These are phyloP conservation scores for Mongoloraphidia duomilia DNA, from an alignment of 2,888 invertebrate species.

Conservation along the genomic window DNA sequence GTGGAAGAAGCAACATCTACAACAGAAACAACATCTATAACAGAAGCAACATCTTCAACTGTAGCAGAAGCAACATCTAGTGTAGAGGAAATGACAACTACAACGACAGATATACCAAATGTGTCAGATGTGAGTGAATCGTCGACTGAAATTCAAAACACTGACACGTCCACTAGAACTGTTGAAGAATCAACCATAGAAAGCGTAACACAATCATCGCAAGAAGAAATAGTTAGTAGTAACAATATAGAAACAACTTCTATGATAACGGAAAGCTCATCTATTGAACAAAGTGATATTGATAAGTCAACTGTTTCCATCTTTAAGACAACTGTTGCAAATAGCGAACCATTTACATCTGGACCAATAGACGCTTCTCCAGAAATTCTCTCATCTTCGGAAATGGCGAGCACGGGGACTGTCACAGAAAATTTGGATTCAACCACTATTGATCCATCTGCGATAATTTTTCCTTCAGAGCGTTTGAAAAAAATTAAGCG, in stretches of 20 bases:
- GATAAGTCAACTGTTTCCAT: not conserved
- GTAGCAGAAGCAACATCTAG: slow-evolving; percentile 6
- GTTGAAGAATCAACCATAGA: not conserved
- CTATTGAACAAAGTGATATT: not conserved
- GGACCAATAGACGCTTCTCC: too few species aligned
- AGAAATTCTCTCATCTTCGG: too few species aligned
- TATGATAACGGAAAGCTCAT: not conserved
- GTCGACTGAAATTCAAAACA: not conserved
- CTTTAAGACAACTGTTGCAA: not conserved
- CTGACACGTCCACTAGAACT: not conserved
- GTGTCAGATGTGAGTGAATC: not conserved
- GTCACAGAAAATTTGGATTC: not conserved
- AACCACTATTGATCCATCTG: not conserved
- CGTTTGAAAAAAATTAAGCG: slow-evolving; percentile 12
- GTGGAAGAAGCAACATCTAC: slow-evolving; percentile 7
- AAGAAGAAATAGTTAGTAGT: not conserved
- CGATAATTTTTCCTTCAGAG: slow-evolving; percentile 4
- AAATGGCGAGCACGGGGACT: not conserved
- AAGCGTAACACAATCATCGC: not conserved
- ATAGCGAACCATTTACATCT: not conserved
- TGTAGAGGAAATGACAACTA: not conserved
- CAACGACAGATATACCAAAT: slow-evolving; percentile 9
- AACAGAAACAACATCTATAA: slow-evolving; percentile 10
- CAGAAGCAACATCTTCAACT: slow-evolving; percentile 4
- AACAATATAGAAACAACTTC: slow-evolving; percentile 1